Percentiles rank a stretch among this genome's conserved stretches.
Conservation (phyloP, 1,140 invertebrate genomes). For the Leptinotarsa texana region DNA sequence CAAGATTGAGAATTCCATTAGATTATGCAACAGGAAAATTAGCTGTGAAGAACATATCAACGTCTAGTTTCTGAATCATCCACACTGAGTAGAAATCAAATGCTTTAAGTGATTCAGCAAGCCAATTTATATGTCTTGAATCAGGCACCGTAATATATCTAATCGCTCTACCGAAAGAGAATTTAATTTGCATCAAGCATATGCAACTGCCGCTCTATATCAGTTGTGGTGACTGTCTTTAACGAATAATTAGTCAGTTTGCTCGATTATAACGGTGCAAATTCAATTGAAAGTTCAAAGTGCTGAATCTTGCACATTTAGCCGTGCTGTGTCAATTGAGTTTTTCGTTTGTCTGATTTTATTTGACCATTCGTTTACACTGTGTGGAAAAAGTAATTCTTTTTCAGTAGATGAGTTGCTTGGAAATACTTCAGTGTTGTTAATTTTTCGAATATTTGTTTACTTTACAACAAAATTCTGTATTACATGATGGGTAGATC, state of each 20-base stretch:
- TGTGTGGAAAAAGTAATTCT: too few relatives aligned
- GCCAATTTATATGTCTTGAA: not conserved
- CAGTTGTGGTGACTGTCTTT: not conserved
- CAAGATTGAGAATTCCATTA: too few relatives aligned
- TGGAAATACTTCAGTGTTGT: too few relatives aligned
- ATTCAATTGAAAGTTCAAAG: too few relatives aligned
- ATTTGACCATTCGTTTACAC: too few relatives aligned
- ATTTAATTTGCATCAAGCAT: conserved; percentile 16
- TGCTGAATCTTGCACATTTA: too few relatives aligned
- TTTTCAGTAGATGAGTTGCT: too few relatives aligned
- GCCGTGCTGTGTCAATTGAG: too few relatives aligned
- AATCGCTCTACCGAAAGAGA: not conserved
- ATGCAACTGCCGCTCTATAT: not conserved
- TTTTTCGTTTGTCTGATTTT: too few relatives aligned
- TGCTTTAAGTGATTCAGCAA: not conserved
- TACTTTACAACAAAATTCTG: too few relatives aligned
- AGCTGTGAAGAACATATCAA: not conserved
- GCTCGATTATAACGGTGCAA: not conserved
- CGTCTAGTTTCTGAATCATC: not conserved
- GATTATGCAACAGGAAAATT: not conserved
- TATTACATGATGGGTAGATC: too few relatives aligned
- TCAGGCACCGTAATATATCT: not conserved
- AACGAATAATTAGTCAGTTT: not conserved
- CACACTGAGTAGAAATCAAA: not conserved
- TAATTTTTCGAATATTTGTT: too few relatives aligned